Base-by-base conservation (phyloP, 2,113 vertebrate genomes). In the Chloebia gouldiae region DNA sequence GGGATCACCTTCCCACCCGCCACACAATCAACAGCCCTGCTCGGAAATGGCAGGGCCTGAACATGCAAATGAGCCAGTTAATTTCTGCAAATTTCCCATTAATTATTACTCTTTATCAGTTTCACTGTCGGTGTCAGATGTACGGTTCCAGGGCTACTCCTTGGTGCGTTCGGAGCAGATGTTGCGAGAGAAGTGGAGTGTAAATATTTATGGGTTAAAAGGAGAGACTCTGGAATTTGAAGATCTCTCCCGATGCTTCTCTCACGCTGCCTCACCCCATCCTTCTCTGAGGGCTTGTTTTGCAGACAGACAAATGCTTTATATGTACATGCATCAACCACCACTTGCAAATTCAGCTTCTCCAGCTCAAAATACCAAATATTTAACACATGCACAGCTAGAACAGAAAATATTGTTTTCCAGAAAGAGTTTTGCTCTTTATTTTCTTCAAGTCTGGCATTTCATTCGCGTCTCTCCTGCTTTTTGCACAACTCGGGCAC, bases 171-270 rank as follows among this genome's bases (percentile, higher is more conserved):
- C 8, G 33, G 64, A 89, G 5, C 88, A 92, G 95, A 93, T 80
- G 95, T 86, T 86, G 66, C 3, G 0, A 66, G 88, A 42, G 83
- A 70, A 85, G 79, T 31, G 90, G 33, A 70, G 71, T 77, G 90
- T 92, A 96, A 96, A 96, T 96, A 96, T 97, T 97, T 86, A 94
- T 56, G 90, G 92, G 51, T 63, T 88, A 40, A 83, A 92, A 92
- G 86, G 75, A 86, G 75, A 80, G 71, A 80, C 85, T 94, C 18
- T 70, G 71, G 68, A 39, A 77, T 59, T 31, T 69, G n/a, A 35
- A 79, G 84, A 72, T 83, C 65, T 91, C 53, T 69, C 8, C 86
- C 33, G 30, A 22, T 2, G 2, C 75, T 44, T 45, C 88, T 49
- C 88, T 73, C 73, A 27, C 4, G 0, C 80, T 68, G 90, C 81